phyloP scores from a whole-genome alignment of 2,113 vertebrate species.

The Tragelaphus scriptus region DNA sequence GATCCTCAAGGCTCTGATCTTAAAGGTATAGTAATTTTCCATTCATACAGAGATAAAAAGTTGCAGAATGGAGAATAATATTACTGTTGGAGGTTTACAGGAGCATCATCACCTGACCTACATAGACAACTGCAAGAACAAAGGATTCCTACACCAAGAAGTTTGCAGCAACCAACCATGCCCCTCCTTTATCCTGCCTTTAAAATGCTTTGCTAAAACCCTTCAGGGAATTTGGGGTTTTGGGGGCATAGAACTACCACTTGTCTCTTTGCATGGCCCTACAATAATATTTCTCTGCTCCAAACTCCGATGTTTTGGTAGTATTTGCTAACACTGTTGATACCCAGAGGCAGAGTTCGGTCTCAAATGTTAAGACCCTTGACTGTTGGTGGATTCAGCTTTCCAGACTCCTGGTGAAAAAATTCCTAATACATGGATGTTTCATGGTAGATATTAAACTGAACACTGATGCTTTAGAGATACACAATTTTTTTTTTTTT shows the following conservation, averaged over 20 bases:
- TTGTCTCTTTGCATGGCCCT: neutral
- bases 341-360: neutral
- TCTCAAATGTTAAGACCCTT: neutral
- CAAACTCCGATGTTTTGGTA: neutral
- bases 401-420: neutral
- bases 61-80: neutral
- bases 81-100: neutral
- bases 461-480: neutral
- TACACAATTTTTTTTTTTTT: accelerated
- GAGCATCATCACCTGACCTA: neutral
- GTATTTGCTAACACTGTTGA: neutral
- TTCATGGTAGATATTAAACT: neutral
- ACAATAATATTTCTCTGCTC: neutral
- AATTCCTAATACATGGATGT: no score
- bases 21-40: neutral
- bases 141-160: neutral
- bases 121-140: neutral
- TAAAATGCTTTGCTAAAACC: neutral
- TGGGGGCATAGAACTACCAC: neutral
- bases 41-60: neutral
- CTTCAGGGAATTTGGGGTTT: neutral
- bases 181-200: neutral
- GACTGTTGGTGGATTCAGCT: neutral
- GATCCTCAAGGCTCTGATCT: neutral
- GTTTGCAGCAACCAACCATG: neutral